Evolutionary conservation across 2,113 vertebrate genomes (phyloP), one percentile per base, ranked within the genome.

Genomic region (Cyprinodon brontotheroides): DNA sequence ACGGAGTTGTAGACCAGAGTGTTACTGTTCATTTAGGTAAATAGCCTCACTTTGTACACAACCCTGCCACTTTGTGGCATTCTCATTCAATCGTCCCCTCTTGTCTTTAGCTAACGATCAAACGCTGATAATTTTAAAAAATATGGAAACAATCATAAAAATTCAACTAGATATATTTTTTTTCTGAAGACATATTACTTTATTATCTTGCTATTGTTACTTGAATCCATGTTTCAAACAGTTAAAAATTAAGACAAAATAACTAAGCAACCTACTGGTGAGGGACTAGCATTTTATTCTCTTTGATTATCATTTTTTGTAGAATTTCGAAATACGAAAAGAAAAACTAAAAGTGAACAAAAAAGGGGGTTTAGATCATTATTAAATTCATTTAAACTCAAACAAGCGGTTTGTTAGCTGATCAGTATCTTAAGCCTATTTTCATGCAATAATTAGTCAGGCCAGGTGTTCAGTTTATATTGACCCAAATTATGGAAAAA

Each of bases 1-100:
- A 83, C 2, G 59, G 65, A 74, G 76, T 80, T 82, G 78, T 80
- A 81, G 71, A 86, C 13, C 2, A 12, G 41, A 69, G 62, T 72
- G 78, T 72, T 68, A 65, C 47, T 77, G 79, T 68, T 72, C 57
- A 62, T 4, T 13, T 40, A 48, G 72, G 78, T 66, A 36, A 66
- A 47, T 47, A 14, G 48, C 48, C 48, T 17, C 48, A 57, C n/a
- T 53, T 57, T 57, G 50, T n/a, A 57, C 50, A 57, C 50, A 57
- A 17, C n/a, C 8, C 4, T 57, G 20, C 50, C 17, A 57, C 20
- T n/a, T 57, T 57, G 50, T 20, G 6, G 7, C 50, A 20, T n/a
- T 57, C 20, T 9, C 17, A 15, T 57, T 57, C 17, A 57, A n/a
- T 57, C n/a, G 20, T 20, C 20, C n/a, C 20, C 50, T 20, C 6